Percentiles rank a stretch among this genome's conserved stretches.
Evolutionary conservation across 2,888 invertebrate species (phyloP).

Genomic region (Luffia ferchaultella): DNA sequence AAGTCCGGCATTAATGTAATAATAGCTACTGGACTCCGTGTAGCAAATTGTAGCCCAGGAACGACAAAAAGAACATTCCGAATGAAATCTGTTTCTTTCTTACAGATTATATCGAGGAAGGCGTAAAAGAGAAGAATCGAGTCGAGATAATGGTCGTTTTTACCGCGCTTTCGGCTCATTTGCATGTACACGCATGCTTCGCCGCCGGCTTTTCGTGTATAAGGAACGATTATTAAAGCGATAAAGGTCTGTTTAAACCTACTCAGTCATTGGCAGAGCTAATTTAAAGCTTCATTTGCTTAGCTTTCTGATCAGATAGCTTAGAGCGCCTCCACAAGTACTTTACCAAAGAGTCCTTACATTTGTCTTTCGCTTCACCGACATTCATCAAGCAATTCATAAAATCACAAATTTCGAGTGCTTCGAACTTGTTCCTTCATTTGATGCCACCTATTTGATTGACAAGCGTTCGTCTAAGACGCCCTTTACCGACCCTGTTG

Average conservation of each 20-base stretch:
- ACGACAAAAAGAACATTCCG: background rate
- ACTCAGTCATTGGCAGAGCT: background rate
- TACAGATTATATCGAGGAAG: background rate
- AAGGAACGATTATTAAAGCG: background rate
- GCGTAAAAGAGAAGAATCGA: conserved; percentile 1
- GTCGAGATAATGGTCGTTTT: conserved; percentile 4
- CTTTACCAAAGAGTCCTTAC: too few relatives aligned
- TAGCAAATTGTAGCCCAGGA: conserved; percentile 1
- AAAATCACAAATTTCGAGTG: too few relatives aligned
- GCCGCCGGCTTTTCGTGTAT: background rate
- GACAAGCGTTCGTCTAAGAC: too few relatives aligned
- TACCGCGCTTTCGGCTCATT: conserved; percentile 19
- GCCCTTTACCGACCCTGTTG: too few relatives aligned
- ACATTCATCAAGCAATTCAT: too few relatives aligned
- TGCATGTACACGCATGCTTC: conserved; percentile 31
- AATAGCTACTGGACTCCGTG: conserved; percentile 2
- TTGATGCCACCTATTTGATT: too few relatives aligned
- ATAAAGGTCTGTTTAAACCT: background rate
- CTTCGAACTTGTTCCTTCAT: too few relatives aligned
- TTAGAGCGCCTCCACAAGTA: too few relatives aligned
- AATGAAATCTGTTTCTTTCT: background rate
- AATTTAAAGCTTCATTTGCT: background rate
- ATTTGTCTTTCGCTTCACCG: too few relatives aligned
- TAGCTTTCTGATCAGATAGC: too few relatives aligned
- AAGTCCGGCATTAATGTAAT: conserved; percentile 6